phyloP scores from a whole-genome alignment of 2,888 invertebrate genomes.

The Coremacera marginata region DNA sequence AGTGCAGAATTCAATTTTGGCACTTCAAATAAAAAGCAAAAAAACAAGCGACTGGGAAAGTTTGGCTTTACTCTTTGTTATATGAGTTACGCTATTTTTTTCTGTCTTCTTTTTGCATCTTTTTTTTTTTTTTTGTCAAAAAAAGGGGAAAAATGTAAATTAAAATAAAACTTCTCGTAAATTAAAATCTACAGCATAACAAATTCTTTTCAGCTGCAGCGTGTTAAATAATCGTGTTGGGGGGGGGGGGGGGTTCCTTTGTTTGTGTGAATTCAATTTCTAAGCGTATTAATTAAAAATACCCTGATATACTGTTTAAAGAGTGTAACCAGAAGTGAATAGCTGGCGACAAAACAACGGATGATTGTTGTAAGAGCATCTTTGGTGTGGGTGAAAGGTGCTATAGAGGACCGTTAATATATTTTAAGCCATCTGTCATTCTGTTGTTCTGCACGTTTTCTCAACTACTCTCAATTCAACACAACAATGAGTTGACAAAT shows the following conservation, averaged over 20 bases:
- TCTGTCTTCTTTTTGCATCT: neutral
- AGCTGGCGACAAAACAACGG: too few relatives aligned
- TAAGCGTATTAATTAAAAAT: slow-evolving; percentile 34
- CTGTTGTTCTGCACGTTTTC: neutral
- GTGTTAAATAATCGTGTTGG: neutral
- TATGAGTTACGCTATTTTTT: too few relatives aligned
- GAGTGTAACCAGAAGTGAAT: too few relatives aligned
- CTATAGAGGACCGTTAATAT: neutral
- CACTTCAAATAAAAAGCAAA: too few relatives aligned
- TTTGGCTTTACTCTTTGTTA: too few relatives aligned
- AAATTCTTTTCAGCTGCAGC: neutral
- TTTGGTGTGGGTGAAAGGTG: neutral
- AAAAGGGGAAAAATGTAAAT: neutral
- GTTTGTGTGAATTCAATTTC: slow-evolving; percentile 37
- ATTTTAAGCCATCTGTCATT: neutral
- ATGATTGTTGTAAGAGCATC: too few relatives aligned
- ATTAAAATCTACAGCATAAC: neutral
- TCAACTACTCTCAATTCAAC: neutral
- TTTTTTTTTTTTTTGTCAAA: neutral
- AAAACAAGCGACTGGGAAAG: too few relatives aligned
- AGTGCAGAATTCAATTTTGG: neutral
- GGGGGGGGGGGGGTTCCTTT: slow-evolving; percentile 1
- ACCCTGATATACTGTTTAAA: neutral
- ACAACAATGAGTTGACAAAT: slow-evolving; percentile 14
- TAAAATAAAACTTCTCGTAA: neutral